phyloP scores from a whole-genome alignment of 2,797 vertebrate genomes.

The Morelia viridis region DNA sequence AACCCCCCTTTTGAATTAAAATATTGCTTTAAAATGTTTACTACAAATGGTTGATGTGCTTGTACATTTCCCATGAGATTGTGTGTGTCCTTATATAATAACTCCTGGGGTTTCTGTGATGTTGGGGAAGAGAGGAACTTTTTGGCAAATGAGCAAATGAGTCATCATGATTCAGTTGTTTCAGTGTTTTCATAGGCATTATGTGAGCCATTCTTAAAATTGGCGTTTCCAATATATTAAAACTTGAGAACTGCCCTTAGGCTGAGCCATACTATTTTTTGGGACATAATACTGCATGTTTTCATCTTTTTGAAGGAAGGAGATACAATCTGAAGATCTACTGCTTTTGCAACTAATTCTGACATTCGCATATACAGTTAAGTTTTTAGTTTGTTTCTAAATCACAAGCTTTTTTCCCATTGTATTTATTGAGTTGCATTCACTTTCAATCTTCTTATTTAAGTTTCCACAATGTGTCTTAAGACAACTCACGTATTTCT shows the following conservation, averaged over 20 bases:
- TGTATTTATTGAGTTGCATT: neutral
- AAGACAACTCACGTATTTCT: neutral
- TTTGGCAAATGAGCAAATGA: no score
- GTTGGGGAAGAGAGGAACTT: no score
- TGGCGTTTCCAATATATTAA: neutral
- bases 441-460: neutral
- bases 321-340: neutral
- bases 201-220: neutral
- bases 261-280: neutral
- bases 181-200: neutral
- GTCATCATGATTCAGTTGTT: neutral
- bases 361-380: neutral
- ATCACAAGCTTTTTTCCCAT: neutral
- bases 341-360: neutral
- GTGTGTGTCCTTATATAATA: no score
- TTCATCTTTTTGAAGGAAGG: neutral
- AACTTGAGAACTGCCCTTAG: neutral
- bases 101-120: no score
- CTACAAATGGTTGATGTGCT: no score
- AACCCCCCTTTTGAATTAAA: no score
- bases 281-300: neutral
- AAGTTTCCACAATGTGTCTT: neutral
- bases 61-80: no score
- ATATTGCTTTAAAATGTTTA: no score
- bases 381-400: neutral